Base-by-base conservation (phyloP, 2,888 invertebrate genomes). In the Caradrina clavipalpis region DNA sequence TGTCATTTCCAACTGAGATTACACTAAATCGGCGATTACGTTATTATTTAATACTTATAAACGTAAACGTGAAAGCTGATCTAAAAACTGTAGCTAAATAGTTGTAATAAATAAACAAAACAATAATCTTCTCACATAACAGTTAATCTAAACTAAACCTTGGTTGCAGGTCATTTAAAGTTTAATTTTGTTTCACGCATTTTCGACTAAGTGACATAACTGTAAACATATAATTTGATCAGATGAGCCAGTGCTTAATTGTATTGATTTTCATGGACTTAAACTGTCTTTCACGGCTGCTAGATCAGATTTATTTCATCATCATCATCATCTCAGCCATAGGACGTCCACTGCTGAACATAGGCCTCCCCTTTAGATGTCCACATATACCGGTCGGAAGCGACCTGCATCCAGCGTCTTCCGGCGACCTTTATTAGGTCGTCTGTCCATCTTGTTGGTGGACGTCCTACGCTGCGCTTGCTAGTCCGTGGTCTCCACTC, bases 181-280 rank as follows among this genome's bases (percentile, higher is more conserved):
- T 49, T 58, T 26, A 21, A 35, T 4, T 35, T 4, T 5, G 17
- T 69, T 45, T n/a, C n/a, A n/a, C n/a, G n/a, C n/a, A n/a, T n/a
- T n/a, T n/a, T n/a, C 35, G 11, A 35, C 7, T 3, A 10, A 39
- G 11, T 53, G 68, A 58, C 11, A 15, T 58, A 76, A 72, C 53
- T 31, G 17, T 49, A 47, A 47, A 19, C 31, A 21, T 2, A 19
- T 13, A 42, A 51, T 49, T 53, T 4, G 35, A 50, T 50, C 50
- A 39, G 17, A 17, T 15, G n/a, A n/a, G 15, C 11, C 10, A 11
- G 7, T 42, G n/a, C 5, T 2, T 17, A 6, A 42, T 50, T 19
- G 2, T 17, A 50, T 35, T 3, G 21, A 39, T 7, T 45, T 45
- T 45, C 45, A 39, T 15, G 19, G 7, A 26, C 17, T 63, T 7